Base-by-base conservation (phyloP, 2,888 invertebrate genomes). In the Eurois occulta region DNA sequence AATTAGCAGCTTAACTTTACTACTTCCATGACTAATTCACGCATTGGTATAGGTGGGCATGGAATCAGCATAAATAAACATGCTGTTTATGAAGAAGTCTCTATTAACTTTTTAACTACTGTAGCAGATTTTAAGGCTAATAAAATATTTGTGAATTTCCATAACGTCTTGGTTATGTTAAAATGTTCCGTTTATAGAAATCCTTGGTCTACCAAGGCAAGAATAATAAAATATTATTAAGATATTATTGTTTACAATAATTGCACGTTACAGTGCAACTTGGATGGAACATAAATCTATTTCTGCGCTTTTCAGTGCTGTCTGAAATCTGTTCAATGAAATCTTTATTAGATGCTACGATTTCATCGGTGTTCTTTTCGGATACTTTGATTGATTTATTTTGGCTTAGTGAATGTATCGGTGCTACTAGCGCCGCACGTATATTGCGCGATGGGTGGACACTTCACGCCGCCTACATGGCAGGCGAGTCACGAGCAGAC, bases 1-100 rank as follows among this genome's bases (percentile, higher is more conserved):
- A 86, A 85, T 85, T 85, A 85, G 69, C 67, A 79, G 67, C 72
- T 87, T 60, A 43, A 79, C 72, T 73, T 75, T 75, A 84, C 80
- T 71, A 86, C 72, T 85, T 52, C 62, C 68, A 85, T 70, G 72
- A 81, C 86, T 81, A 74, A 78, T 70, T 72, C 80, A 48, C 75
- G 67, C 60, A 24, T 70, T 58, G 28, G 38, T 67, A 80, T 84
- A 70, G 80, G 87, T 55, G 80, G 65, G 71, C 52, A 32, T 18
- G 60, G 38, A 48, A 48, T 71, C 38, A 66, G 62, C 38, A 68
- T 73, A 48, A 70, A 64, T 73, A 71, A 83, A 72, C 64, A 65
- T 11, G 46, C 41, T 67, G 46, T 68, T 65, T 62, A 41, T 46
- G n/a, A 83, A 65, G 24, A 35, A 32, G 60, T 83, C 64, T 52